Conservation (phyloP, 2,113 vertebrate genomes). For the Mastomys coucha region DNA sequence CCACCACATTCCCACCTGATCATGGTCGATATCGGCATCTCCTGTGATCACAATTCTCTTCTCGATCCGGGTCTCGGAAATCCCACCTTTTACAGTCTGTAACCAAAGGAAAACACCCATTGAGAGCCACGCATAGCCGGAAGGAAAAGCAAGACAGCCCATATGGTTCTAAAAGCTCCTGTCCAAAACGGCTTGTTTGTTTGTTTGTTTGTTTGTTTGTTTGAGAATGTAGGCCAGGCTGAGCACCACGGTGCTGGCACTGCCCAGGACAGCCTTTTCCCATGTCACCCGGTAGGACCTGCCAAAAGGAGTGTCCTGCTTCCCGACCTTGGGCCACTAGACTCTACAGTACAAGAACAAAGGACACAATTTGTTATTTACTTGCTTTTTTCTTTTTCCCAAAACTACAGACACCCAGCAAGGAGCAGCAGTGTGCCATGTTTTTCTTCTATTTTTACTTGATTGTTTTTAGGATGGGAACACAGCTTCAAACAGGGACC, state of each 20-base stretch:
- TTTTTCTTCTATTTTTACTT: conserved; percentile 25
- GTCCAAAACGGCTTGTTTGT: background rate
- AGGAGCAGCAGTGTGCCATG: background rate
- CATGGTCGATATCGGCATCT: conserved; percentile 97
- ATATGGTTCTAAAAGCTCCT: conserved; percentile 10
- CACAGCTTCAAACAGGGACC: background rate
- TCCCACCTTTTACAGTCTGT: conserved; percentile 98
- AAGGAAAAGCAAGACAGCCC: background rate
- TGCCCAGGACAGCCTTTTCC: background rate
- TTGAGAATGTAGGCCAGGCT: background rate
- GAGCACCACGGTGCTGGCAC: background rate
- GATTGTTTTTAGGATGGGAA: conserved; percentile 22
- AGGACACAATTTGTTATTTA: background rate
- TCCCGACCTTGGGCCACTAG: background rate
- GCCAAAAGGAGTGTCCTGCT: background rate
- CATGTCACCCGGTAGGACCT: no score
- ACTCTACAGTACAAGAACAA: background rate
- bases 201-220: no score
- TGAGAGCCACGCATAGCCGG: conserved; percentile 14
- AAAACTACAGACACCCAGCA: conserved; percentile 15
- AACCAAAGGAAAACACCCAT: conserved; percentile 46
- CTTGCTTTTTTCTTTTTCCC: background rate
- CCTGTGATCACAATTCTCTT: conserved; percentile 99
- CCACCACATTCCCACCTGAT: conserved; percentile 92
- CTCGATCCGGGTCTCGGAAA: conserved; percentile 98